Evolutionary conservation across 2,888 invertebrate genomes (phyloP), one percentile per base, ranked within the genome.

Genomic region (Patella ulyssiponensis): DNA sequence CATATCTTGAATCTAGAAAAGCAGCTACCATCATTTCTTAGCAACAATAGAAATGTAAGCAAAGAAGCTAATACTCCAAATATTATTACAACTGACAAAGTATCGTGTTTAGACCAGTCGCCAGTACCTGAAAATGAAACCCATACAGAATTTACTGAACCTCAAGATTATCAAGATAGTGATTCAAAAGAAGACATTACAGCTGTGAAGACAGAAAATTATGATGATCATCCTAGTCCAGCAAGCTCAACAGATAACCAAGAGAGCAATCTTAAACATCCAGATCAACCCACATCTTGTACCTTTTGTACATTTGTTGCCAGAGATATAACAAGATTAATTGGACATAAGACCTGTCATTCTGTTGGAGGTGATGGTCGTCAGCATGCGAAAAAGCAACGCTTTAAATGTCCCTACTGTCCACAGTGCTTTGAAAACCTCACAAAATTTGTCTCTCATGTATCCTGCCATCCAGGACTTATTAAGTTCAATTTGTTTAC

Each of bases 321-420:
- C 20, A 70, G 81, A 56, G 83, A 83, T 58, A 71, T 74, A 14
- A 81, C 75, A 53, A 76, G 82, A 51, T 71, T 83, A 52, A 72
- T 77, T n/a, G 80, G 82, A 14, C 83, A 83, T 71, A 79, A 81
- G 58, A 75, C 74, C 11, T 83, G 81, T 12, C 83, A 83, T 20
- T 23, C 20, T 20, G 64, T 20, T 12, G 23, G 64, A 12, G 64
- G 64, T 12, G 64, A 64, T 70, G 82, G 80, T n/a, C 73, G 82
- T 33, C 81, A 80, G 23, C 81, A 79, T 11, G 74, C 80, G 3
- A 79, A 79, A n/a, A 83, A 81, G 71, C 80, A 82, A 3, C 78
- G 83, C 12, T 83, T 83, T 73, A 80, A 79, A 64, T 83, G 83
- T 74, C 80, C 82, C 79, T 83, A 82, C 74, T 83, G 83, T 53